Conservation (phyloP, 2,113 vertebrate genomes). For the Salminus brasiliensis region DNA sequence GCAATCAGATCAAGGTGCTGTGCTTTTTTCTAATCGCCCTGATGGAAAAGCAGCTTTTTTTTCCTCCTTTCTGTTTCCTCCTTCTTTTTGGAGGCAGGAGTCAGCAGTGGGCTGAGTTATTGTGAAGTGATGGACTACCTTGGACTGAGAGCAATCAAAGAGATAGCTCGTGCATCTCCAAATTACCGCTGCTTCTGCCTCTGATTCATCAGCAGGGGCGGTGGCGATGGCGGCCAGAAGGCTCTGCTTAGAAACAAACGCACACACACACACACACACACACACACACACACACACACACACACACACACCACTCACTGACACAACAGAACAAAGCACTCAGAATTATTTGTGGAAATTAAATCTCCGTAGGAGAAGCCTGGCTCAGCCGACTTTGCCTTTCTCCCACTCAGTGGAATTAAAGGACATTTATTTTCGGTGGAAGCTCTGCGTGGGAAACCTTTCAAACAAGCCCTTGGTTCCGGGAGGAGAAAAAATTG, state of each 20-base stretch:
- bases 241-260: conserved; percentile 2
- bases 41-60: conserved; percentile 72
- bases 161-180: conserved; percentile 80
- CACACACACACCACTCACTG: no score
- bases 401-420: conserved; percentile 69
- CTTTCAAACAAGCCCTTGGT: conserved; percentile 16
- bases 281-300: conserved; percentile 12
- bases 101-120: conserved; percentile 72
- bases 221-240: conserved; percentile 49
- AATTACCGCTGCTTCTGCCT: conserved; percentile 69
- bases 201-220: conserved; percentile 77
- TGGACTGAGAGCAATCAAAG: conserved; percentile 77
- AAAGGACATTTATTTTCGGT: conserved; percentile 67
- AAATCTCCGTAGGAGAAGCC: conserved; percentile 62
- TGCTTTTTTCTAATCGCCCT: conserved; percentile 76
- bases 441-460: conserved; percentile 56
- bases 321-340: conserved; percentile 70
- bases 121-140: conserved; percentile 78
- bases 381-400: conserved; percentile 44
- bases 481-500: conserved; percentile 12
- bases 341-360: conserved; percentile 76
- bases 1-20: conserved; percentile 76
- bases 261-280: conserved; percentile 17
- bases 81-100: conserved; percentile 64
- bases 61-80: background rate